A percentile compares a stretch with the other conserved stretches of the same genome.
These are phyloP conservation scores for Ondatra zibethicus DNA, from an alignment of 2,113 vertebrate genomes.

Conservation along the genomic window DNA sequence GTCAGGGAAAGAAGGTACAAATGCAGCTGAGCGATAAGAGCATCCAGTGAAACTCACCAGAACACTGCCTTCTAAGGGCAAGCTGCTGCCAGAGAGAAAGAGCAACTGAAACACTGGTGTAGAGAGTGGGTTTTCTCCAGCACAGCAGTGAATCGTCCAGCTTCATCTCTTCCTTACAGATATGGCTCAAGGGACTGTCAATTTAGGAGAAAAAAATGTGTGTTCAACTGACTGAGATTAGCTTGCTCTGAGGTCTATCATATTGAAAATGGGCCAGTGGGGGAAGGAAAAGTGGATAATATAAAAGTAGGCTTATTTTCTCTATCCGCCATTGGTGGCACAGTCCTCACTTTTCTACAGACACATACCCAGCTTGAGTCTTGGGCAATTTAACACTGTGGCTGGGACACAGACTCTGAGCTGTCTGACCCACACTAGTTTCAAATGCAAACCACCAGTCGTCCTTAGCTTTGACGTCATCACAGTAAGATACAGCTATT, in stretches of 20 bases:
- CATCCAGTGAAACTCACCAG: not conserved
- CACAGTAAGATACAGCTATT: not conserved
- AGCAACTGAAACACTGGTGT: not conserved
- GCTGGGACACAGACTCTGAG: not conserved
- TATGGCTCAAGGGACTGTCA: not conserved
- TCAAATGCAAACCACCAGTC: too few species aligned
- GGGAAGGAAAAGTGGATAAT: not conserved
- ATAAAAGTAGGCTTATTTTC: not conserved
- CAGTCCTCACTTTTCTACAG: not conserved
- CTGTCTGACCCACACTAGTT: too few species aligned
- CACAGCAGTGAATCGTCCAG: not conserved
- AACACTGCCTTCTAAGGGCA: not conserved
- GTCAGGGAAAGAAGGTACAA: not conserved
- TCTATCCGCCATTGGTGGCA: not conserved
- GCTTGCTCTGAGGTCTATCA: not conserved
- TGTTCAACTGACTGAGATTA: not conserved
- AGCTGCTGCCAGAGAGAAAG: not conserved
- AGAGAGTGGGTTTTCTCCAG: not conserved
- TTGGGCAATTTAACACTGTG: not conserved
- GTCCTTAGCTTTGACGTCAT: not conserved
- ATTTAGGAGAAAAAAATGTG: not conserved
- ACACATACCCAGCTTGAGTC: not conserved
- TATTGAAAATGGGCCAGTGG: not conserved
- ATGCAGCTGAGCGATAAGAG: not conserved
- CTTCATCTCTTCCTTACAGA: not conserved